Evolutionary conservation across 2,888 invertebrate species (phyloP).

Genomic region (Acanthococcus lagerstroemiae): DNA sequence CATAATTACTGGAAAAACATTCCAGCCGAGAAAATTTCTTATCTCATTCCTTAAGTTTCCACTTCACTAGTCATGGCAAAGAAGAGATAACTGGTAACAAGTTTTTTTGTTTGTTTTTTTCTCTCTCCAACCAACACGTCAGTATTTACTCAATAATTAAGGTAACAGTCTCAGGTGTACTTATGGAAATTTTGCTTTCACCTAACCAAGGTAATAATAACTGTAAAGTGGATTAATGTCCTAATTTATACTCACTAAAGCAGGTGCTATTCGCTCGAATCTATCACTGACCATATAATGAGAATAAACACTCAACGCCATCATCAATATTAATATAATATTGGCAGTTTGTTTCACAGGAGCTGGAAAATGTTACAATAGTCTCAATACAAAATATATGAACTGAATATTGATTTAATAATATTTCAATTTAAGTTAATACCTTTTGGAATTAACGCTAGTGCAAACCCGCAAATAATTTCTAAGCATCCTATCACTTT

Average conservation of each 20-base stretch:
- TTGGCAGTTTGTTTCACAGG: slow-evolving; percentile 85
- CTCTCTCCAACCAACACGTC: too few relatives aligned
- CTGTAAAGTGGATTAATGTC: not conserved
- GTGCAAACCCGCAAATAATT: slow-evolving; percentile 69
- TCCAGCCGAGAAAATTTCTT: not conserved
- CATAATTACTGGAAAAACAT: not conserved
- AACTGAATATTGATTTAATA: not conserved
- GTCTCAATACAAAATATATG: slow-evolving; percentile 10
- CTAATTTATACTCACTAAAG: slow-evolving; percentile 51
- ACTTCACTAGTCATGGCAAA: too few relatives aligned
- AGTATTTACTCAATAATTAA: too few relatives aligned
- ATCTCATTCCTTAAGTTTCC: too few relatives aligned
- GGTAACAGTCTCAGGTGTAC: too few relatives aligned
- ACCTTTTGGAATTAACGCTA: slow-evolving; percentile 77
- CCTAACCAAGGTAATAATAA: not conserved
- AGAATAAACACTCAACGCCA: slow-evolving; percentile 83
- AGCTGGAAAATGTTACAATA: slow-evolving; percentile 53
- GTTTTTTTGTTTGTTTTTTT: too few relatives aligned
- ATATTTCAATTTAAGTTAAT: slow-evolving; percentile 43
- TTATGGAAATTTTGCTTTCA: not conserved
- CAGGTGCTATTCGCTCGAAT: slow-evolving; percentile 80
- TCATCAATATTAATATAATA: slow-evolving; percentile 66
- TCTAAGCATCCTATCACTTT: slow-evolving; percentile 73
- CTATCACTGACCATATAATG: slow-evolving; percentile 88
- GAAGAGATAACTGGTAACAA: too few relatives aligned